Evolutionary conservation across 2,888 invertebrate genomes (phyloP).

Genomic region (Oasisia sp.): DNA sequence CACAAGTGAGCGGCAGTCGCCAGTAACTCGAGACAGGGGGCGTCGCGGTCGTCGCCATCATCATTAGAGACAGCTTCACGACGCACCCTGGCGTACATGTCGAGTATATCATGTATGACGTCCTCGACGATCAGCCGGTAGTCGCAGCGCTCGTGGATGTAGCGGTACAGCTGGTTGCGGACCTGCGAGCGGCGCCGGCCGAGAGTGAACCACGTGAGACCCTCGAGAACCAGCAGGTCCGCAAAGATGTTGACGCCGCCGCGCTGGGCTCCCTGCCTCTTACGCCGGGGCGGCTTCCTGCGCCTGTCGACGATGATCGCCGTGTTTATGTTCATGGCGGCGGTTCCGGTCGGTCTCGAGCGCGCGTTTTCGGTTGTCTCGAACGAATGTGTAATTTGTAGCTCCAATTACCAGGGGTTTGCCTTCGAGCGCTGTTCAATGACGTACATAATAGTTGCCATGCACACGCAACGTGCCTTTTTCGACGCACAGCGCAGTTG

Average conservation of each 20-base stretch:
- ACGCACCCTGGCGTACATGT: background rate
- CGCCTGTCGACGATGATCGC: background rate
- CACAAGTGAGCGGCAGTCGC: constrained; percentile 1
- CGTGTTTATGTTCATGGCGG: background rate
- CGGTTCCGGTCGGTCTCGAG: background rate
- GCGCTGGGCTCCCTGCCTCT: background rate
- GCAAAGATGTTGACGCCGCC: background rate
- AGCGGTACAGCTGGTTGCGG: constrained; percentile 12
- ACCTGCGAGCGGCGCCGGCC: background rate
- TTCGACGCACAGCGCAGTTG: background rate
- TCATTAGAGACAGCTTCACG: background rate
- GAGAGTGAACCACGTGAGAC: background rate
- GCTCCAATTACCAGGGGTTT: background rate
- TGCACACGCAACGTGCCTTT: background rate
- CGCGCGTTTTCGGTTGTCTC: background rate
- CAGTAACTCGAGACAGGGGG: background rate
- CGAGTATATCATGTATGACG: background rate
- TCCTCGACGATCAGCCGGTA: constrained; percentile 4
- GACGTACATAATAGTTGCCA: constrained; percentile 17
- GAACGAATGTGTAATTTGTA: background rate
- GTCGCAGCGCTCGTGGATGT: background rate
- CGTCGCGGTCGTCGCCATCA: constrained; percentile 1
- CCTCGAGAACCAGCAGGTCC: background rate
- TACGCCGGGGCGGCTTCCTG: background rate
- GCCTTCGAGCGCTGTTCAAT: background rate